phyloP scores from a whole-genome alignment of 92 coral and sea anemone species.

The Parazoanthus darwini region DNA sequence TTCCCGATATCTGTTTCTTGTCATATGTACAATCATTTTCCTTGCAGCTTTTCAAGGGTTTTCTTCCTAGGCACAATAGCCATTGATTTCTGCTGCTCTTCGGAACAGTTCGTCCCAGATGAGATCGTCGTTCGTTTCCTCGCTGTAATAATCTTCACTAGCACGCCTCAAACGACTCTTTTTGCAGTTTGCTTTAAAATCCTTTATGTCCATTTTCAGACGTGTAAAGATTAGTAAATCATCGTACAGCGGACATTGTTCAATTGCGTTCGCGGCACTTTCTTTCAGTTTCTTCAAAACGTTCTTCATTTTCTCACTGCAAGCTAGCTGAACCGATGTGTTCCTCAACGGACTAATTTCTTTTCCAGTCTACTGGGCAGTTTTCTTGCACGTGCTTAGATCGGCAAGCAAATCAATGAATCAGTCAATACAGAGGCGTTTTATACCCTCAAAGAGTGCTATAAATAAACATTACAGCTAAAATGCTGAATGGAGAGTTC shows the following conservation, averaged over 20 bases:
- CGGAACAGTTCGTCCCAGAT: conserved; percentile 40
- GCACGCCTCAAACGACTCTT: conserved; percentile 1
- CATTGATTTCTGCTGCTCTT: conserved; percentile 16
- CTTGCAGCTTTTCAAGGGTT: too few species aligned
- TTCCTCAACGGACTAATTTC: not conserved
- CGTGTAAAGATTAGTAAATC: conserved; percentile 35
- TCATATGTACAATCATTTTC: too few species aligned
- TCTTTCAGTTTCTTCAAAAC: conserved; percentile 29
- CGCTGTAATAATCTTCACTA: not conserved
- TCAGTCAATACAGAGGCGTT: too few species aligned
- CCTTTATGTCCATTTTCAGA: conserved; percentile 19
- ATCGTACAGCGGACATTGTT: not conserved
- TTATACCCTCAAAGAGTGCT: not conserved
- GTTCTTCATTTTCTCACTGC: not conserved
- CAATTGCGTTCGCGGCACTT: not conserved
- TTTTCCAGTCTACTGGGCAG: not conserved
- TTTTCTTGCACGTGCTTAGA: not conserved
- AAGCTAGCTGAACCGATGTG: not conserved
- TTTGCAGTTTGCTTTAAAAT: conserved; percentile 10
- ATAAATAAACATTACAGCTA: not conserved
- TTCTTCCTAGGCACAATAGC: not conserved
- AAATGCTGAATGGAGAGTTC: not conserved
- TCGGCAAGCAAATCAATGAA: not conserved
- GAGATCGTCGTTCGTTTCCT: not conserved
- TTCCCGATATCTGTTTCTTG: too few species aligned